These are phyloP conservation scores for Coccyzus lansbergi DNA, from an alignment of 2,797 vertebrate genomes.

Conservation along the genomic window DNA sequence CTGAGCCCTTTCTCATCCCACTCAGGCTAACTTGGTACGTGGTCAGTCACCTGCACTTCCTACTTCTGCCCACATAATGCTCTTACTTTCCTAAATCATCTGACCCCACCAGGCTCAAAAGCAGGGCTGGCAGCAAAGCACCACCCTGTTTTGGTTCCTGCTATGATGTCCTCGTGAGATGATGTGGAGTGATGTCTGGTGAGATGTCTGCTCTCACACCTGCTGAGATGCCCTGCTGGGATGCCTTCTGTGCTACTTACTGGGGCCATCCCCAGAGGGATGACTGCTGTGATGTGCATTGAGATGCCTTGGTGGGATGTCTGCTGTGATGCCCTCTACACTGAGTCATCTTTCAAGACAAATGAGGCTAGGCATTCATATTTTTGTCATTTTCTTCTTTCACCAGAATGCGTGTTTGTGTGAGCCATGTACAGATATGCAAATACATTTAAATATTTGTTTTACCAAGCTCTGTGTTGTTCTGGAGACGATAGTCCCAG, in stretches of 20 bases:
- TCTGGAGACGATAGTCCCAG: not conserved
- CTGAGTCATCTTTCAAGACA: not conserved
- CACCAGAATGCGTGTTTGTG: not conserved
- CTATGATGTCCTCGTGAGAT: not conserved
- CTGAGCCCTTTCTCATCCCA: not conserved
- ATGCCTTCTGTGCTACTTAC: not conserved
- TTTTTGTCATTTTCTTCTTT: not conserved
- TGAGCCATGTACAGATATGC: not conserved
- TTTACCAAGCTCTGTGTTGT: not conserved
- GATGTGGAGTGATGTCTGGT: not conserved
- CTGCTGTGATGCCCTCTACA: not conserved
- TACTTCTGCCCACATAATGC: rapidly evolving
- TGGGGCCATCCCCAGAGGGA: not conserved
- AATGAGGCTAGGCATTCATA: not conserved
- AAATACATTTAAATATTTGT: not conserved
- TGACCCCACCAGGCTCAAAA: rapidly evolving
- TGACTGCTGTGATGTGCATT: not conserved
- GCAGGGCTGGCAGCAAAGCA: not conserved
- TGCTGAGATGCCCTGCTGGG: not conserved
- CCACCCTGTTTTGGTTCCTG: not conserved
- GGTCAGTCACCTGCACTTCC: not conserved
- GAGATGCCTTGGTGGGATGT: not conserved
- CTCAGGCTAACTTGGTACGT: not conserved
- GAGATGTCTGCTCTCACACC: not conserved
- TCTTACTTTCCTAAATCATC: not conserved